phyloP scores from a whole-genome alignment of 1,140 invertebrate species.

The Atta texana region DNA sequence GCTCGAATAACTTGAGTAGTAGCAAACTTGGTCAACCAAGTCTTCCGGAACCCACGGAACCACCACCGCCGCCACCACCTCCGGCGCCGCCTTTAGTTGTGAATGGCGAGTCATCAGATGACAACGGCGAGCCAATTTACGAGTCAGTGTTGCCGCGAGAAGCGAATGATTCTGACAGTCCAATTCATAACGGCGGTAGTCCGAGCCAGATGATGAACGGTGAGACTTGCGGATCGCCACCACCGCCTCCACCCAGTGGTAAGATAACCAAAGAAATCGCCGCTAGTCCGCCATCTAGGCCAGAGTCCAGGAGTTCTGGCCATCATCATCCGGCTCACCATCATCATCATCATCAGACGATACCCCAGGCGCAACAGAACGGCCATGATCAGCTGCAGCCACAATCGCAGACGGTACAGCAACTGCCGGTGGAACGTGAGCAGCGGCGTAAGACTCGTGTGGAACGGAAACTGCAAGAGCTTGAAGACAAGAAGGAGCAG shows the following conservation, averaged over 20 bases:
- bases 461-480: constrained; percentile 94
- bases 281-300: constrained; percentile 76
- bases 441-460: constrained; percentile 93
- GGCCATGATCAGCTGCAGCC: constrained; percentile 69
- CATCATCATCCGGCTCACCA: constrained; percentile 72
- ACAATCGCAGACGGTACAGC: constrained; percentile 49
- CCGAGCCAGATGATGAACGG: constrained; percentile 77
- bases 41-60: constrained; percentile 92
- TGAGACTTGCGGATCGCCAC: constrained; percentile 86
- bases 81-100: constrained; percentile 75
- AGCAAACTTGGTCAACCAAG: constrained; percentile 84
- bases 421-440: constrained; percentile 86
- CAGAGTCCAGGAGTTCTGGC: constrained; percentile 76
- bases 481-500: constrained; percentile 88
- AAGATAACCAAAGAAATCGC: constrained; percentile 79
- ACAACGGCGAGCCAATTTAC: constrained; percentile 92
- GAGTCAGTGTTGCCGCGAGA: constrained; percentile 92
- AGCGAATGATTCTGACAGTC: constrained; percentile 82
- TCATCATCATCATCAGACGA: constrained; percentile 73
- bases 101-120: constrained; percentile 78
- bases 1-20: constrained; percentile 57
- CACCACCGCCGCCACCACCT: constrained; percentile 86
- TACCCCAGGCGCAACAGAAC: constrained; percentile 67
- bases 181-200: constrained; percentile 81
- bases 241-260: constrained; percentile 81